Percentiles rank a stretch among this genome's conserved stretches.
Evolutionary conservation across 2,113 vertebrate species (phyloP).

Genomic region (Sinocyclocheilus maitianheensis): DNA sequence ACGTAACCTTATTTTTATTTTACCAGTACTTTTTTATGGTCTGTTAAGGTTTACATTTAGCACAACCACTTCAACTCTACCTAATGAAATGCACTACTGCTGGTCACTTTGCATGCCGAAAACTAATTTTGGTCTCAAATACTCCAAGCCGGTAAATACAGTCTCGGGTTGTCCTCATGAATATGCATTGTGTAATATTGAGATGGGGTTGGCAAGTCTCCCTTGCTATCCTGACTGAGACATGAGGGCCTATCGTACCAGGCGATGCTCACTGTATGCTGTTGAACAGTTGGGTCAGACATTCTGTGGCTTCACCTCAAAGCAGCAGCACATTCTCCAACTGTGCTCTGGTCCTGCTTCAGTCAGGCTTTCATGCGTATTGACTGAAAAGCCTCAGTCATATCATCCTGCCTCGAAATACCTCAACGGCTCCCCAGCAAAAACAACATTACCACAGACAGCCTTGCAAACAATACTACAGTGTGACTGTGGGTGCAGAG

Average conservation of each 20-base stretch:
- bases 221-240: neutral
- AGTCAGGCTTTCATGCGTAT: constrained; percentile 1
- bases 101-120: neutral
- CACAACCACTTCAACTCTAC: neutral
- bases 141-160: neutral
- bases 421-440: constrained; percentile 3
- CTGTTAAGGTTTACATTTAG: neutral
- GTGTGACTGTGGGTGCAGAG: constrained; percentile 25
- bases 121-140: neutral
- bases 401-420: neutral
- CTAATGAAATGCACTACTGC: neutral
- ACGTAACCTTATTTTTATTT: neutral
- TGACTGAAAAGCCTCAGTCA: constrained; percentile 24
- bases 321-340: neutral
- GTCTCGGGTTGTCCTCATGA: neutral
- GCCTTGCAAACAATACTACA: constrained; percentile 37
- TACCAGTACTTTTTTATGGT: neutral
- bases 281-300: neutral
- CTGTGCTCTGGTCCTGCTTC: neutral
- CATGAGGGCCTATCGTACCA: neutral
- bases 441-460: constrained; percentile 42
- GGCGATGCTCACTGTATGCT: neutral
- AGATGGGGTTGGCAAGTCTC: neutral
- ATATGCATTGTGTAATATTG: neutral
- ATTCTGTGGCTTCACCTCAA: constrained; percentile 18